Evolutionary conservation across 2,113 vertebrate species (phyloP), one percentile per base, ranked within the genome.

Genomic region (Cavia aperea): DNA sequence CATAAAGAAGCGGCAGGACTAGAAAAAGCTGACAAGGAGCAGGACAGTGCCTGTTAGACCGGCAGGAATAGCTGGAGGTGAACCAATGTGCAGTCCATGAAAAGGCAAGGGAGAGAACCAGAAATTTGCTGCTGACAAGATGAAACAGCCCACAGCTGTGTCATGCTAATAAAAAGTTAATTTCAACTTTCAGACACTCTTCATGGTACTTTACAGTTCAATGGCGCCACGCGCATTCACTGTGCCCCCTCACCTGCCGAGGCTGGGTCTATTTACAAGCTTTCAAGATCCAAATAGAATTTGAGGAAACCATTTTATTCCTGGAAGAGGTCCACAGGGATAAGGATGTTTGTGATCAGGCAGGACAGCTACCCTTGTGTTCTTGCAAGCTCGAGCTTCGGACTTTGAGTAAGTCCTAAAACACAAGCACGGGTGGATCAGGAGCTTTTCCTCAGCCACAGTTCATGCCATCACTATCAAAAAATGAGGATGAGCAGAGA

Each of bases 81-180:
- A 97, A 68, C 39, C 93, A 86, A 91, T 23, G 79, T 66, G 88
- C 29, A 51, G 63, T 62, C 89, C 87, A 4, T 46, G 75, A 91
- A 97, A 82, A 86, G 79, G 75, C 66, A 3, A 87, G 0, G 0
- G 15, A 87, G 0, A 0, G 58, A 7, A 0, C 46, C 95, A 89
- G 70, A 49, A 94, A 96, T 93, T 81, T 26, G 92, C 86, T 90
- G 90, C 81, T 70, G 62, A 94, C 90, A 94, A 88, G 77, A 95
- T 62, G 82, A 87, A 82, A 89, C 65, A 84, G 5, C 65, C 95
- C 81, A 93, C 81, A 94, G 90, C 5, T 15, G 36, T 68, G 66
- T 77, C 95, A 91, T 93, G 96, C 81, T 93, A 95, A 93, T 66
- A 94, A 97, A 93, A 78, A 95, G 60, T 58, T 89, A 92, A 96